Conservation (phyloP, 2,113 vertebrate genomes). For the Gymnorhina tibicen region DNA sequence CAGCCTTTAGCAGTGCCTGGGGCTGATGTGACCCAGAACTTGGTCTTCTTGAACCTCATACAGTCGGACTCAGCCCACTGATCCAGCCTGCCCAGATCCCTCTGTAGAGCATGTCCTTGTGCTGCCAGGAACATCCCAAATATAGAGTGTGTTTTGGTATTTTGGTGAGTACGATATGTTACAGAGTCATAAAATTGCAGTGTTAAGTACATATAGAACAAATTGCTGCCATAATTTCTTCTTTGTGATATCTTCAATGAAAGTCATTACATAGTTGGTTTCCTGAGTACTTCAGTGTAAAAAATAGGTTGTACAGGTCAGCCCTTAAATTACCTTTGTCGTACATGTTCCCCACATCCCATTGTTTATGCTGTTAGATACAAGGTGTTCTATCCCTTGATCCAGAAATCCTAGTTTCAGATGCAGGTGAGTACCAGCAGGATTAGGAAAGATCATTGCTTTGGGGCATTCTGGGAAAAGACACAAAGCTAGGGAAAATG, state of each 20-base stretch:
- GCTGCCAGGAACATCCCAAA: neutral
- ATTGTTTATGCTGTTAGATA: neutral
- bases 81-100: neutral
- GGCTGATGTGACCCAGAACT: neutral
- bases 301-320: neutral
- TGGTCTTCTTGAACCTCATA: neutral
- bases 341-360: accelerated
- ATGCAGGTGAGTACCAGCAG: neutral
- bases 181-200: neutral
- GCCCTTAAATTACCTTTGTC: neutral
- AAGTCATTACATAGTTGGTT: neutral
- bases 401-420: neutral
- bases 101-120: neutral
- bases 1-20: neutral
- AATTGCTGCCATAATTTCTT: neutral
- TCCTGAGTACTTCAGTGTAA: neutral
- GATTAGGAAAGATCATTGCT: neutral
- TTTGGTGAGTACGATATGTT: neutral
- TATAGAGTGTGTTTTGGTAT: neutral
- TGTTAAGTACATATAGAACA: neutral
- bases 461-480: neutral
- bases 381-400: neutral
- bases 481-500: neutral
- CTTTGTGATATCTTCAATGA: neutral
- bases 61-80: too few relatives aligned